These are phyloP conservation scores for Pterobdella sp. DNA, from an alignment of 2,888 invertebrate genomes.

Conservation along the genomic window DNA sequence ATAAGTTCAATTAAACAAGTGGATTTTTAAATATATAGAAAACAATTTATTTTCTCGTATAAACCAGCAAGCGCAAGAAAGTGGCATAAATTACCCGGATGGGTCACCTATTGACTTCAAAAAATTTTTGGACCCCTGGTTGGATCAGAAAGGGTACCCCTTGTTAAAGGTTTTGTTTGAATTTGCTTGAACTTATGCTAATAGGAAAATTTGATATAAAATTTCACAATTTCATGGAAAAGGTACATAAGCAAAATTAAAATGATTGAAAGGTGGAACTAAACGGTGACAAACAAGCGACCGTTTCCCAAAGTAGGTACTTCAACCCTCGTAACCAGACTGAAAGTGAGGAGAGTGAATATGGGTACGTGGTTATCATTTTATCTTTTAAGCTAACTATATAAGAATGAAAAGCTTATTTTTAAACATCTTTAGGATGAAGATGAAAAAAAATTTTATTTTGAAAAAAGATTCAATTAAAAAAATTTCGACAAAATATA, in stretches of 20 bases:
- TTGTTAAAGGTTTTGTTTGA: conserved; percentile 19
- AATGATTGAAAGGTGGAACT: not conserved
- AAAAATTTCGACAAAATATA: not conserved
- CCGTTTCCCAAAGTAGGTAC: conserved; percentile 13
- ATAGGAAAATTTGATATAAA: not conserved
- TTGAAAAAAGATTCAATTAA: not conserved
- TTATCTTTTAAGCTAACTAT: no score
- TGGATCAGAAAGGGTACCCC: conserved; percentile 34
- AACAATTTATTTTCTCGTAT: not conserved
- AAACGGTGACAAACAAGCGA: conserved; percentile 6
- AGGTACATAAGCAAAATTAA: no score
- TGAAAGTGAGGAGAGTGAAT: conserved; percentile 7
- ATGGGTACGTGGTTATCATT: conserved; percentile 22
- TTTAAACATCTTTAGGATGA: no score
- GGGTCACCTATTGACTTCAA: conserved; percentile 29
- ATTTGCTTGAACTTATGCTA: not conserved
- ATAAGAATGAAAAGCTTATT: no score
- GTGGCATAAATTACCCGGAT: conserved; percentile 32
- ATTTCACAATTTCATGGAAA: not conserved
- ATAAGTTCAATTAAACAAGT: no score
- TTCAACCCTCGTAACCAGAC: conserved; percentile 21
- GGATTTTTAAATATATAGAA: not conserved
- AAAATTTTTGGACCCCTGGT: conserved; percentile 32
- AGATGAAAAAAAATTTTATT: no score
- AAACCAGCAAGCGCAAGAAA: conserved; percentile 30